Evolutionary conservation across 1,140 invertebrate genomes (phyloP), one percentile per base, ranked within the genome.

Genomic region (Drosophila prosaltans): DNA sequence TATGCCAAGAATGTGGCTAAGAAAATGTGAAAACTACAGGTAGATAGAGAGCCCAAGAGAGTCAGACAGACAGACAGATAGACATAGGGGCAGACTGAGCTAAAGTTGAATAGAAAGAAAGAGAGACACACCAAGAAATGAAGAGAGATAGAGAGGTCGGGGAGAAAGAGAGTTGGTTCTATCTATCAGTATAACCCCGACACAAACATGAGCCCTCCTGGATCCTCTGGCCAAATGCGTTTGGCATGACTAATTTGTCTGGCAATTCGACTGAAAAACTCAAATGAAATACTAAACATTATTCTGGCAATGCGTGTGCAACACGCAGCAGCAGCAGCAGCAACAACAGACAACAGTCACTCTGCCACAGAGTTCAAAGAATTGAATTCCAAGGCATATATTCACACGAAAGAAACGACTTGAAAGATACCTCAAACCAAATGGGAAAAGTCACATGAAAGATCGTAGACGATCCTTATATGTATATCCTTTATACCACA

Each of bases 171-270:
- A 21, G 24, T 40, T 60, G 58, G 26, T 36, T 40, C 16, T 39
- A 59, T 59, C 36, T 54, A 16, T 7, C 9, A 24, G 45, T 59
- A 16, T 16, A 40, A 59, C 57, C 57, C 57, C 57, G 57, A 59
- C 32, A 5, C 16, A 16, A 16, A 36, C 32, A 2, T 40, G 57
- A 28, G 28, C 5, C 26, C 21, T 16, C 16, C 21, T n/a, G n/a
- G 6, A 10, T 40, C 6, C 28, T 40, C 24, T 51, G 45, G 54
- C 55, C 57, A 62, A 36, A 74, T 69, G 76, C 77, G 71, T 84
- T 80, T 76, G 80, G 77, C 81, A 84, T 83, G 77, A 84, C 81
- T 85, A 88, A 88, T 83, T 88, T 74, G 80, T 70, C 68, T 63
- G 65, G 59, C 66, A 76, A 75, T 80, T 78, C 77, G 39, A 76